Evolutionary conservation across 2,113 vertebrate species (phyloP), one percentile per base, ranked within the genome.

Genomic region (Siniperca chuatsi): DNA sequence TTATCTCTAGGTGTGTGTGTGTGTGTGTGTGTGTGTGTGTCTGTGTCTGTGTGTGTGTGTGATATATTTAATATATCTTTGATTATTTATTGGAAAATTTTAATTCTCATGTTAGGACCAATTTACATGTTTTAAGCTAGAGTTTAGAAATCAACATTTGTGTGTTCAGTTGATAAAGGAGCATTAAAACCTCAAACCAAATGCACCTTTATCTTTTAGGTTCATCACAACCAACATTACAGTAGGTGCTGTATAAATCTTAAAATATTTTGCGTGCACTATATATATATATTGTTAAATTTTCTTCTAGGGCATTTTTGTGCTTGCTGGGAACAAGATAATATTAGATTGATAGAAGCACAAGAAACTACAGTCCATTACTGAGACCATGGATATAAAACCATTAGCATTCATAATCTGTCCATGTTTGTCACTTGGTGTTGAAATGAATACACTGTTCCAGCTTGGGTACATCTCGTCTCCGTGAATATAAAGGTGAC

Each of bases 391-490:
- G 21, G 52, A 64, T 46, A 0, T 1, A 8, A 35, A 73, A 11
- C 20, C 71, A 87, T 91, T 88, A 87, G 81, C 89, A 89, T 92
- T 90, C 73, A 52, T 84, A 42, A 88, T 92, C 77, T 62, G 70
- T 85, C 62, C 85, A 69, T 5, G 42, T 81, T 62, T 86, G 83
- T 76, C 74, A 80, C 79, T 81, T 44, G 71, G 52, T 75, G 78
- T 16, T 20, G 61, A 83, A 81, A 90, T 76, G 74, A 86, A 82
- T 75, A 35, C 67, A 25, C 55, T 21, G 35, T 57, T 64, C 58
- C 67, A 37, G 77, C 58, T 29, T 42, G 54, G 71, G 42, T 73
- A 75, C 58, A 23, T 69, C 71, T 84, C 71, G 75, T 79, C 86
- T 81, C 58, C 69, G 40, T 77, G 74, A 85, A 85, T 83, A 73